Evolutionary conservation across 2,797 vertebrate species (phyloP), one percentile per base, ranked within the genome.

Genomic region (Sciurus carolinensis): DNA sequence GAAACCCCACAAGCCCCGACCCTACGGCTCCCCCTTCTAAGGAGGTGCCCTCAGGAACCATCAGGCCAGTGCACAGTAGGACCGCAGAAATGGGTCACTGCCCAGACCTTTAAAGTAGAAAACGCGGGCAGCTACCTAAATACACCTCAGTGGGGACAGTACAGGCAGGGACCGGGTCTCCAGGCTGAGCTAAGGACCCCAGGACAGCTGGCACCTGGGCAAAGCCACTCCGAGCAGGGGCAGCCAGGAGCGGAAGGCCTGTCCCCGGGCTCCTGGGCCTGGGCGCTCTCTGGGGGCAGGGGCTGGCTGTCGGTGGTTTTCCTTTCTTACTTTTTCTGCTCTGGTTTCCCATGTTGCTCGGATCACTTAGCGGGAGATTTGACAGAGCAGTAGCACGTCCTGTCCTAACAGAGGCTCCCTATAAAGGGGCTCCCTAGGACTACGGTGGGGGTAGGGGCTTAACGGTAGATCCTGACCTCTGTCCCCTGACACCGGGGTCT

Each of bases 141-240:
- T 1, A 0, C 0, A 22, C 26, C 15, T 47, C 50, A 0, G 0
- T 4, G 39, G 20, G 39, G 0, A 24, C 24, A 24, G 59, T 9
- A 26, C 54, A 22, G 54, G 52, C 14, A 5, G 15, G 59, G 62
- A 14, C 26, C 7, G 5, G 62, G 26, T 3, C 62, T 30, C 62
- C 5, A 26, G 1, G 62, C 20, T 2, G 57, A 17, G 33, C 59
- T 50, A 36, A 20, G 73, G 86, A 30, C 24, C 20, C 67, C 36
- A 3, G 64, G 7, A 12, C 7, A n/a, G 18, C 26, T 2, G n/a
- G 69, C 30, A 28, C 36, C 30, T 4, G 64, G 50, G 36, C 17
- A 66, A 66, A 71, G 30, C 12, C 12, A 15, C 79, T 12, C 44
- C n/a, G 18, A 10, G 64, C 20, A 0, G 12, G 14, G 24, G 18